Evolutionary conservation across 2,113 vertebrate species (phyloP), one percentile per base, ranked within the genome.

Genomic region (Shinisaurus crocodilurus): DNA sequence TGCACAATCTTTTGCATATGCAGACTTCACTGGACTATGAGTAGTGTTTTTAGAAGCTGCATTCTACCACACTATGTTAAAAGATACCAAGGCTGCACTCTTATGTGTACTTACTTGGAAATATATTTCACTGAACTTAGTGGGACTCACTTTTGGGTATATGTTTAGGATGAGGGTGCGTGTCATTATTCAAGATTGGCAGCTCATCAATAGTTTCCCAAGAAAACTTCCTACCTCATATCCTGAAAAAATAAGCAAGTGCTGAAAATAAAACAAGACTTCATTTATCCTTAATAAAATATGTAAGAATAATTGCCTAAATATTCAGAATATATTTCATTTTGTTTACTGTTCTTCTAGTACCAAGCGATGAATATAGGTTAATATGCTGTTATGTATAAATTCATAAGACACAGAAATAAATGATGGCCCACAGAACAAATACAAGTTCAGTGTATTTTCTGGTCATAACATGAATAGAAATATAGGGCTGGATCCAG

Each of bases 371-470:
- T 54, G 9, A 54, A 81, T 81, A 48, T 54, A 81, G 29, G 3
- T 74, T 45, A 34, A 1, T 0, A 2, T 0, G 48, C 6, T 0
- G 57, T 81, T 85, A 88, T 63, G 0, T 1, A 50, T 3, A 57
- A 0, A 12, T 79, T 10, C 63, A 48, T 0, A n/a, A 57, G 20
- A 25, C 34, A 40, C 9, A 63, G 60, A 43, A 40, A 43, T 63
- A 87, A 76, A 40, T 83, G 74, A 48, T 9, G 0, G 9, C 0
- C 45, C 48, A 86, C 1, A 48, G 48, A 90, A 3, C 63, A 91
- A 91, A 87, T 1, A 67, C 75, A 88, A 88, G 92, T 87, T 88
- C 90, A 82, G 40, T n/a, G n/a, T 45, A 63, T 6, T 10, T 1
- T 65, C 0, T 0, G 9, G 27, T 50, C 84, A 54, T 6, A 54